phyloP scores from a whole-genome alignment of 2,888 invertebrate genomes.

The Erebia epiphron region DNA sequence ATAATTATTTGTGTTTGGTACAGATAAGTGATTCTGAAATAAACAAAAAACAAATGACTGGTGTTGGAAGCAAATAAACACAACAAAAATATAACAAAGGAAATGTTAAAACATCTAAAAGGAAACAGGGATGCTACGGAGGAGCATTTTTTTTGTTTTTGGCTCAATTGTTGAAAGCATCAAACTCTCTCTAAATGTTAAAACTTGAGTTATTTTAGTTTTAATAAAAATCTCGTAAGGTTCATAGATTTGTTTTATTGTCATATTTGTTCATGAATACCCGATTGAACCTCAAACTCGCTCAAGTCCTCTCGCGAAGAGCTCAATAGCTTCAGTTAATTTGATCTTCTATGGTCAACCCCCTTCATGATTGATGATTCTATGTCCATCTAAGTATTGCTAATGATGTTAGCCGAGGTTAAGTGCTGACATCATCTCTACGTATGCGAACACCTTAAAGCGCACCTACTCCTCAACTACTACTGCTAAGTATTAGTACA shows the following conservation, averaged over 20 bases:
- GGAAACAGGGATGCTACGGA: neutral
- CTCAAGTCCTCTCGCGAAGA: too few relatives aligned
- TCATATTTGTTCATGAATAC: too few relatives aligned
- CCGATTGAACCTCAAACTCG: too few relatives aligned
- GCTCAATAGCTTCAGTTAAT: too few relatives aligned
- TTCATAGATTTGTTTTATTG: too few relatives aligned
- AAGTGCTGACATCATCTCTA: too few relatives aligned
- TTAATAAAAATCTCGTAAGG: neutral
- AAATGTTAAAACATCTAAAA: conserved; percentile 51
- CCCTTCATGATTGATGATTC: too few relatives aligned
- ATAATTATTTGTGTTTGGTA: conserved; percentile 93
- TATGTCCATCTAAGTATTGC: too few relatives aligned
- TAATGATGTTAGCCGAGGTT: too few relatives aligned
- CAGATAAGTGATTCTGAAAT: conserved; percentile 95
- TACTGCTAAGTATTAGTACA: neutral
- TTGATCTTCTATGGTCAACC: too few relatives aligned
- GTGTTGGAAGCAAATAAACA: conserved; percentile 84
- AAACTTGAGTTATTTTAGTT: neutral
- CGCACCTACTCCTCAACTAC: neutral
- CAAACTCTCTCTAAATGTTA: neutral
- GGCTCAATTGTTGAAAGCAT: conserved; percentile 3
- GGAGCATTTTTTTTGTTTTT: neutral
- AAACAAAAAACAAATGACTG: conserved; percentile 81
- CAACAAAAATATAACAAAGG: conserved; percentile 71
- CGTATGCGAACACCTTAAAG: neutral